Evolutionary conservation across 2,797 vertebrate genomes (phyloP), one percentile per base, ranked within the genome.

Genomic region (Moxostoma hubbsi): DNA sequence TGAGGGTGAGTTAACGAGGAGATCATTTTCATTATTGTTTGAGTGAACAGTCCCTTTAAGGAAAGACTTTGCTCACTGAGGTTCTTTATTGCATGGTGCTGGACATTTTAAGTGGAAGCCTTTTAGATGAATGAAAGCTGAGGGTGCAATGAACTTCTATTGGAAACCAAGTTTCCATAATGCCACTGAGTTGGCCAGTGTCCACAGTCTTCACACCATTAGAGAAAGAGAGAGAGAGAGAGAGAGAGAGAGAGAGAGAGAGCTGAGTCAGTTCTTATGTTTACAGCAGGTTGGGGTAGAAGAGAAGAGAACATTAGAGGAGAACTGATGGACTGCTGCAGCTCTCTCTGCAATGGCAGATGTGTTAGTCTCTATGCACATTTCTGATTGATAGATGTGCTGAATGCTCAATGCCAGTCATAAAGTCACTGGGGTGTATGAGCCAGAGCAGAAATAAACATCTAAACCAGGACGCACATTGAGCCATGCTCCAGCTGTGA

Each of bases 401-500:
- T 71, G 70, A 82, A 75, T 65, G 61, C 65, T 65, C 76, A n/a
- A 36, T 75, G 82, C 66, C 77, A 72, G 53, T 83, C 70, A 80
- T 73, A 80, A 51, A 59, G 77, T 69, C 76, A 83, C 66, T 5
- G 53, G 69, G 9, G 53, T 79, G 46, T 59, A 73, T 75, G 70
- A 80, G 66, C 61, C 9, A 66, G 55, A 66, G 77, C 66, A 67
- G 73, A 82, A 83, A 82, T 74, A 83, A 82, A 71, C 58, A 69
- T 72, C 73, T 80, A 82, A 86, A 83, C 9, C 36, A 50, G 80
- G 71, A 72, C 63, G 75, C 58, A 69, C 70, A 82, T 78, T 85
- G 81, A 86, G 80, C 53, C 72, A 46, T 62, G 73, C 43, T 75
- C 74, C 66, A 75, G 73, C 79, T 83, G 79, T 76, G 79, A 83